Percentiles rank a stretch among this genome's conserved stretches.
Evolutionary conservation across 2,888 invertebrate genomes (phyloP).

Genomic region (Limnephilus auricula): DNA sequence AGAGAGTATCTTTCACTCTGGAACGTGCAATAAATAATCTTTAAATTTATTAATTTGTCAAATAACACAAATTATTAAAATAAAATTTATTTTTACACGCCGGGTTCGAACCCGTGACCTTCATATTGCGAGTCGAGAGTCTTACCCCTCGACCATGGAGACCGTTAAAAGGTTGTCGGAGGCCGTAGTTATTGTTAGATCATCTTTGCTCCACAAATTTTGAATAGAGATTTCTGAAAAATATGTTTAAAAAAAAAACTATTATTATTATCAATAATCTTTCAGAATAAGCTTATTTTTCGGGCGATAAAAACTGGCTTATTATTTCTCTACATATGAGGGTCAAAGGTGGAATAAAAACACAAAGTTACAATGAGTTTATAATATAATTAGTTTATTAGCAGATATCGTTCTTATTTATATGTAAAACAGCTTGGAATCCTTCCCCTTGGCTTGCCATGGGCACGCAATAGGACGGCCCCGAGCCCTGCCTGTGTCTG

Average conservation of each 20-base stretch:
- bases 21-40: too few relatives aligned
- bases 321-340: neutral
- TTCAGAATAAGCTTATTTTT: neutral
- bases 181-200: too few relatives aligned
- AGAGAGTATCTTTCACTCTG: too few relatives aligned
- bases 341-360: slow-evolving; percentile 3
- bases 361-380: neutral
- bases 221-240: too few relatives aligned
- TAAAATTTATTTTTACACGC: too few relatives aligned
- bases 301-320: neutral
- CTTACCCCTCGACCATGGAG: too few relatives aligned
- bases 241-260: neutral
- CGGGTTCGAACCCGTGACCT: too few relatives aligned
- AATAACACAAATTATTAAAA: too few relatives aligned
- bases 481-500: slow-evolving; percentile 74
- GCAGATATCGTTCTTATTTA: slow-evolving; percentile 56
- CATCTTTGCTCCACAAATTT: too few relatives aligned
- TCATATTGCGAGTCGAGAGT: too few relatives aligned
- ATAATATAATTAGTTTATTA: slow-evolving; percentile 47
- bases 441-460: slow-evolving; percentile 69
- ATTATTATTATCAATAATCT: neutral
- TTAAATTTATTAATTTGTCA: too few relatives aligned
- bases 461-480: slow-evolving; percentile 76
- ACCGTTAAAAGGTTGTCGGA: too few relatives aligned
- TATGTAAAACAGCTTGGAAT: slow-evolving; percentile 58